Base-by-base conservation (phyloP, 2,888 invertebrate genomes). In the Acleris literana region DNA sequence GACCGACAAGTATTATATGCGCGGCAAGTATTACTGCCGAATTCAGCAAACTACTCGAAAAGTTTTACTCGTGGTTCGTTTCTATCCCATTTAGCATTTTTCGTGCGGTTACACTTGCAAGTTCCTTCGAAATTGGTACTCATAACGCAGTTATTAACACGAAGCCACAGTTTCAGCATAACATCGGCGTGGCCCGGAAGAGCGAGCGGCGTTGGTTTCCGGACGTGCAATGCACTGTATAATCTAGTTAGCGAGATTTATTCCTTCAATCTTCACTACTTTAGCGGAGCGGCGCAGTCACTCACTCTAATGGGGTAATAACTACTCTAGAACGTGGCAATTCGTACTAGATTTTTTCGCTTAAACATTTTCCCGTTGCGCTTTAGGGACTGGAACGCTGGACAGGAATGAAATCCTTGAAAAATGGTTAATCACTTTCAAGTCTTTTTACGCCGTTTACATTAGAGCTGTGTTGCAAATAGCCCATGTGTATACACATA, bases 221-320 rank as follows among this genome's bases (percentile, higher is more conserved):
- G 57, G 54, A 60, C 61, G 58, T 33, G 63, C 58, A 57, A 62
- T 74, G 73, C 74, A 75, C 68, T 71, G 61, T 75, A 75, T 77
- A 73, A 77, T 71, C 78, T 73, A 79, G 75, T 80, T 79, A 71
- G 70, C 68, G 74, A 78, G 79, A 85, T 85, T 85, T 84, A 84
- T 83, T 76, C 76, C 78, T 79, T 81, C 84, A 84, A 84, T 85
- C 79, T 83, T 76, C 79, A 76, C 79, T 77, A 76, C 78, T 81
- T 77, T 73, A 73, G 73, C 68, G 70, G 72, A 74, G 75, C 76
- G 73, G 74, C 75, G 76, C 79, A 78, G 75, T 83, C 82, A 77
- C 80, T 87, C 83, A 80, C 81, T 75, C 72, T 87, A 87, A 87
- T 88, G 80, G 83, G 79, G 84, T 83, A 85, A 87, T 86, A 85